Conservation (phyloP, 2,888 invertebrate species). For the Patella pellucida region DNA sequence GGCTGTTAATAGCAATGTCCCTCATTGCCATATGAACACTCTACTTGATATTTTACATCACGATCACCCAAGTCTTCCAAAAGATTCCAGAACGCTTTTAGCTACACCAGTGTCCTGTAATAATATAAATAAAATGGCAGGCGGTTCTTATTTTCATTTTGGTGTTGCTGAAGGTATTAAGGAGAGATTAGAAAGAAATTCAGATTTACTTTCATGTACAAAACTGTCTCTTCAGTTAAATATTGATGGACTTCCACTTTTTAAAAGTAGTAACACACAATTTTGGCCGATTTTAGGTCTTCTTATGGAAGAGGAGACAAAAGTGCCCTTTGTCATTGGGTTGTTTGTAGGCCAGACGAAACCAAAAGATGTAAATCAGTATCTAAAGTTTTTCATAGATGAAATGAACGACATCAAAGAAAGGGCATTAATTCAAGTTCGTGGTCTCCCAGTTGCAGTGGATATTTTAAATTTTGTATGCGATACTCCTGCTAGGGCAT, state of each 20-base stretch:
- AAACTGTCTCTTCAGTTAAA: constrained; percentile 25
- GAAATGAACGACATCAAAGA: constrained; percentile 17
- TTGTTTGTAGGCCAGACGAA: constrained; percentile 31
- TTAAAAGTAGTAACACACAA: constrained; percentile 24
- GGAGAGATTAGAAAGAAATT: background rate
- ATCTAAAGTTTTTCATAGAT: constrained; percentile 27
- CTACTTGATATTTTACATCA: constrained; percentile 19
- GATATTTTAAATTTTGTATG: constrained; percentile 44
- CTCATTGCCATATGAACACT: background rate
- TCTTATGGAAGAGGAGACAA: background rate
- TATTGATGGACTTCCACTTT: constrained; percentile 34
- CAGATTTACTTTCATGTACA: background rate
- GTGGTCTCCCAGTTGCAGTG: constrained; percentile 16
- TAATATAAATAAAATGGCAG: constrained; percentile 21
- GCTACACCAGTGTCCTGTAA: constrained; percentile 15
- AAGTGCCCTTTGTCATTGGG: constrained; percentile 32
- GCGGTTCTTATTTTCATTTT: constrained; percentile 35
- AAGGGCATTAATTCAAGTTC: background rate
- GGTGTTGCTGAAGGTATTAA: constrained; percentile 21
- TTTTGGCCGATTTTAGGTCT: constrained; percentile 35
- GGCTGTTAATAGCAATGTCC: too few relatives aligned
- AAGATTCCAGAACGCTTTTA: constrained; percentile 32
- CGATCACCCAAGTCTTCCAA: constrained; percentile 24
- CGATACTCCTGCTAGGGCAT: constrained; percentile 58
- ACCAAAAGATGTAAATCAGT: constrained; percentile 27